These are phyloP conservation scores for Umimayanthus kanabou DNA, from an alignment of 92 coral and sea anemone species.

Conservation along the genomic window DNA sequence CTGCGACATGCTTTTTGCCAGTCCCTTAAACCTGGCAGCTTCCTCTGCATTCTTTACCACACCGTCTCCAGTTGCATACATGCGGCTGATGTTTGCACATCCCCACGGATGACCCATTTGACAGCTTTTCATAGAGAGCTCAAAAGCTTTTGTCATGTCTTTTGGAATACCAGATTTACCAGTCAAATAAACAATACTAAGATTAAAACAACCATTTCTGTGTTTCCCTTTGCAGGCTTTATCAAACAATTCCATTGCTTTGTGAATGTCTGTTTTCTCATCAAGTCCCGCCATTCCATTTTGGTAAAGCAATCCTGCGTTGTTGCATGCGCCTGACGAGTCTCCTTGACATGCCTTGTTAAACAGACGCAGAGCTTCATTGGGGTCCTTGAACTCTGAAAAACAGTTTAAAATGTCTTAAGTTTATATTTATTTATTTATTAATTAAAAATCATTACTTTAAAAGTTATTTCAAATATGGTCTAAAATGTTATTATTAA, in stretches of 20 bases:
- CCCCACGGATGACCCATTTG: constrained; percentile 94
- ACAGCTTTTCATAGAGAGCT: constrained; percentile 86
- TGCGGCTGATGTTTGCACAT: constrained; percentile 91
- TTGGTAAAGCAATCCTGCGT: constrained; percentile 95
- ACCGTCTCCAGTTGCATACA: constrained; percentile 94
- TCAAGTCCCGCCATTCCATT: constrained; percentile 81
- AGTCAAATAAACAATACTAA: constrained; percentile 81
- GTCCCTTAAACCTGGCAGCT: constrained; percentile 80
- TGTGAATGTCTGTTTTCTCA: constrained; percentile 73
- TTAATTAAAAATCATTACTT: no score
- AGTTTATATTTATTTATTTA: no score
- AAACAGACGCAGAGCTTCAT: constrained; percentile 83
- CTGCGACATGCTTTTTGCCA: constrained; percentile 79
- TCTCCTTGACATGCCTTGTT: constrained; percentile 76
- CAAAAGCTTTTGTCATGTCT: constrained; percentile 90
- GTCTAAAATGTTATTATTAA: no score
- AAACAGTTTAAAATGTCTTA: background rate
- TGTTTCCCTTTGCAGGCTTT: constrained; percentile 81
- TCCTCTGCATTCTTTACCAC: constrained; percentile 70
- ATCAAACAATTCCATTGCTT: constrained; percentile 77
- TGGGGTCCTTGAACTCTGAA: constrained; percentile 86
- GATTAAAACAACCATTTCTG: constrained; percentile 92
- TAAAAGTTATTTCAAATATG: no score
- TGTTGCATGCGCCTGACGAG: constrained; percentile 90
- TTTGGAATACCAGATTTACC: constrained; percentile 87